phyloP scores from a whole-genome alignment of 2,888 invertebrate genomes.

The Molanna angustata region DNA sequence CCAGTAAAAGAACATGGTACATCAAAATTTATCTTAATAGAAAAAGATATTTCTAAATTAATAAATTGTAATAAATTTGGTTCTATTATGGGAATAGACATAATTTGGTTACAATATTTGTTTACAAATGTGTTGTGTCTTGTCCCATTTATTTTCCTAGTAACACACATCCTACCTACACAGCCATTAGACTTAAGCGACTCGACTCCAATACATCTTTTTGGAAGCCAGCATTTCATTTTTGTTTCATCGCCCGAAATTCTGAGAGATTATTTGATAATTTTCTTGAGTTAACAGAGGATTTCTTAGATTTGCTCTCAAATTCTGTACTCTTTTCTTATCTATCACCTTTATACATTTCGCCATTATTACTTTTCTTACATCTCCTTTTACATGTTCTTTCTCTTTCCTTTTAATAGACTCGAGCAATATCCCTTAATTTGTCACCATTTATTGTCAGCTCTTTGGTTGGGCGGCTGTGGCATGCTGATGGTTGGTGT shows the following conservation, averaged over 20 bases:
- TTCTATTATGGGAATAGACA: slow-evolving; percentile 17
- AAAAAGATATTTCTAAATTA: too few species aligned
- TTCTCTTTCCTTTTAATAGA: slow-evolving; percentile 32
- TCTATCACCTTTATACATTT: slow-evolving; percentile 28
- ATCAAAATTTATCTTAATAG: slow-evolving; percentile 14
- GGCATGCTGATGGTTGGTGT: slow-evolving; percentile 47
- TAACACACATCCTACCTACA: slow-evolving; percentile 29
- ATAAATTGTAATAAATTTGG: too few species aligned
- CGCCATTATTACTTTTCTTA: slow-evolving; percentile 30
- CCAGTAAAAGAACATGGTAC: slow-evolving; percentile 25
- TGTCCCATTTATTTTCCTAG: slow-evolving; percentile 23
- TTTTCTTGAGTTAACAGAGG: slow-evolving; percentile 28
- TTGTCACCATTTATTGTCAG: slow-evolving; percentile 38
- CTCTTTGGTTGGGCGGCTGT: slow-evolving; percentile 41
- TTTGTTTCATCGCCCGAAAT: slow-evolving; percentile 23
- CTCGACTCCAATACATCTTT: slow-evolving; percentile 16
- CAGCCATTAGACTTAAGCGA: slow-evolving; percentile 31
- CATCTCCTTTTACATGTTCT: slow-evolving; percentile 27
- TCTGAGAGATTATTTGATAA: slow-evolving; percentile 31
- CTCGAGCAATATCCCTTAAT: slow-evolving; percentile 23
- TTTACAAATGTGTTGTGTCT: slow-evolving; percentile 25
- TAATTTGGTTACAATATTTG: slow-evolving; percentile 12
- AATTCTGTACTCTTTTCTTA: slow-evolving; percentile 14
- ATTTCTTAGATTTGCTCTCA: slow-evolving; percentile 28
- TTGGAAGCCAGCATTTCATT: slow-evolving; percentile 29